These are phyloP conservation scores for Cyclophora punctaria DNA, from an alignment of 2,888 invertebrate genomes.

Conservation along the genomic window DNA sequence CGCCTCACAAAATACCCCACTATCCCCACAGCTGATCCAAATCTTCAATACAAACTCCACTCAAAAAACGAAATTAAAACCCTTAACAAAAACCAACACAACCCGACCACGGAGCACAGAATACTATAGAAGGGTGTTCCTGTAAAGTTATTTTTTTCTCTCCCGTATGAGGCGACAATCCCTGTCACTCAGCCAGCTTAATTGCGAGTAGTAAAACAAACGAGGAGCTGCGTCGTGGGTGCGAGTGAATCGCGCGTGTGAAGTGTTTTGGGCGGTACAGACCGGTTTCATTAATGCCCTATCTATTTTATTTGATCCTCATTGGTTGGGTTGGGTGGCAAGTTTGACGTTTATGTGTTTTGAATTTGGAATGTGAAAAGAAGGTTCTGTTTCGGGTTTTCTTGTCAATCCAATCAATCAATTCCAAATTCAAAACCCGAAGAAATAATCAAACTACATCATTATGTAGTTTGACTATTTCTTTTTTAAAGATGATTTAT, in stretches of 20 bases:
- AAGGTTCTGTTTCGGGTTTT: too few species aligned
- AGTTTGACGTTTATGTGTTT: constrained; percentile 4
- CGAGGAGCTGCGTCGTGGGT: constrained; percentile 42
- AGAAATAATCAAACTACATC: too few species aligned
- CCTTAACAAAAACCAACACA: not conserved
- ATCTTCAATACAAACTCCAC: too few species aligned
- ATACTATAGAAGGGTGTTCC: not conserved
- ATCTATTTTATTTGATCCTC: not conserved
- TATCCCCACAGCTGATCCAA: too few species aligned
- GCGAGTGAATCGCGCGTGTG: constrained; percentile 27
- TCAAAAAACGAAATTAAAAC: too few species aligned
- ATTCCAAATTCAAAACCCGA: too few species aligned
- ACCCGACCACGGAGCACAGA: not conserved
- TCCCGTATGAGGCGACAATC: constrained; percentile 57
- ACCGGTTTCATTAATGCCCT: constrained; percentile 22
- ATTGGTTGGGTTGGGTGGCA: not conserved
- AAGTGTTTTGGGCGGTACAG: constrained; percentile 24
- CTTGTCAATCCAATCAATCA: too few species aligned
- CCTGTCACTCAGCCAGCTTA: constrained; percentile 69
- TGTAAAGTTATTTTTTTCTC: constrained; percentile 35
- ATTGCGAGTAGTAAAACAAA: constrained; percentile 71
- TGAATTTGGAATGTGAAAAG: not conserved
- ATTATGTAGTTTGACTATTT: too few species aligned
- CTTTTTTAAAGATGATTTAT: too few species aligned
- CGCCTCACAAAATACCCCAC: too few species aligned